phyloP scores from a whole-genome alignment of 2,113 vertebrate species.

The Phaethon lepturus region DNA sequence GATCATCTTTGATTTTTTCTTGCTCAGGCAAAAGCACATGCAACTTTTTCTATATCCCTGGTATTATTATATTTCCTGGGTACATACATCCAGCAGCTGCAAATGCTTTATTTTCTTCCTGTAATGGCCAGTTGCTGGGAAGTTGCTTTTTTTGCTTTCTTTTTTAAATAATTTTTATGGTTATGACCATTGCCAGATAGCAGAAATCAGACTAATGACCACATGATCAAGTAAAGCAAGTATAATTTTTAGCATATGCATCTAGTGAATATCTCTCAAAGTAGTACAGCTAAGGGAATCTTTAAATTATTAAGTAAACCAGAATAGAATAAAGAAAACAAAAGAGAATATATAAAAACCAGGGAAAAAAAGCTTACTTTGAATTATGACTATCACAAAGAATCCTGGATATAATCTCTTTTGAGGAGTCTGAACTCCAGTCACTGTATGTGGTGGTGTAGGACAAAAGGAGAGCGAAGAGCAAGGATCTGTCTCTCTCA shows the following conservation, averaged over 20 bases:
- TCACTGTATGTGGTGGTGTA: neutral
- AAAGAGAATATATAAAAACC: neutral
- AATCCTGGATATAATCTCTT: neutral
- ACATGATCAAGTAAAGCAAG: neutral
- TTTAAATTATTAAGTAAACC: neutral
- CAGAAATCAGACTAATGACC: neutral
- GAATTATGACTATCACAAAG: neutral
- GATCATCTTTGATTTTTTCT: neutral
- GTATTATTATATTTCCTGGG: neutral
- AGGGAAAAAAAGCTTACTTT: neutral
- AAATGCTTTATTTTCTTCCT: neutral
- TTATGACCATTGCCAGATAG: neutral
- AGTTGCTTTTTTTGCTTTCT: neutral
- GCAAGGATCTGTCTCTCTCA: neutral
- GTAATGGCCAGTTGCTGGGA: neutral
- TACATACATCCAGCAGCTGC: neutral
- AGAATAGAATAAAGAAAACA: neutral
- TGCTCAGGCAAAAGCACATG: neutral
- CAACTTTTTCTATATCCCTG: neutral
- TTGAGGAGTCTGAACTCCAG: neutral
- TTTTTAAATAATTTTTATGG: neutral
- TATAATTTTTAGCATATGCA: neutral
- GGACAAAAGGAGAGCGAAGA: neutral
- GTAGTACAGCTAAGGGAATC: neutral
- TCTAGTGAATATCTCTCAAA: neutral